Evolutionary conservation across 2,113 vertebrate genomes (phyloP), one percentile per base, ranked within the genome.

Genomic region (Lates calcarifer): DNA sequence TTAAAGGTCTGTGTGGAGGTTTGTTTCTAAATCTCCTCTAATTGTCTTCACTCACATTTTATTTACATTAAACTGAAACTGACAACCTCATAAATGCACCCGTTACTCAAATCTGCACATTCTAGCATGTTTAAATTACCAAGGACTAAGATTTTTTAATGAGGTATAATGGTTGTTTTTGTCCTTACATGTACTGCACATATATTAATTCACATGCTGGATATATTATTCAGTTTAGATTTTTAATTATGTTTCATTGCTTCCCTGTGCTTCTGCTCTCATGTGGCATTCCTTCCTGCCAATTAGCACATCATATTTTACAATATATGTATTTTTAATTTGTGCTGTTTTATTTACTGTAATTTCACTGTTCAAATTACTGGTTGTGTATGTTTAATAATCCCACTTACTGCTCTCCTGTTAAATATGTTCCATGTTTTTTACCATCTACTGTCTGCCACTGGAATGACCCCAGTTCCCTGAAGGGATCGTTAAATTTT

Each of bases 221-320:
- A 14, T 33, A 1, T 49, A 17, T 45, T 33, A 4, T 31, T n/a
- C 28, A 67, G 11, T 77, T 58, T 4, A 51, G 3, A 24, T 31
- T 20, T 60, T 5, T 26, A 11, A 13, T 33, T 57, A 6, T 4
- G 1, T 22, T 14, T 55, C 18, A 7, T 33, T 17, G 6, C 4
- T 51, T 14, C 17, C 35, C 22, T 6, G 13, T 37, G 45, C 43
- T 28, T 9, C 29, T 68, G 75, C 31, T 26, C 13, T 41, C 9
- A 37, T 55, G 6, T 62, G 33, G 55, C 22, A 53, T 4, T 82
- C 6, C 39, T 17, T 26, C 1, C 49, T 60, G 22, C 53, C 67
- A 74, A 67, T 85, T 77, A 82, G 37, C 83, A 80, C 76, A 22
- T 86, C 78, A 74, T 72, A 72, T 68, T 81, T 80, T 24, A 51